Base-by-base conservation (phyloP, 2,797 vertebrate species). In the Gymnodraco acuticeps region DNA sequence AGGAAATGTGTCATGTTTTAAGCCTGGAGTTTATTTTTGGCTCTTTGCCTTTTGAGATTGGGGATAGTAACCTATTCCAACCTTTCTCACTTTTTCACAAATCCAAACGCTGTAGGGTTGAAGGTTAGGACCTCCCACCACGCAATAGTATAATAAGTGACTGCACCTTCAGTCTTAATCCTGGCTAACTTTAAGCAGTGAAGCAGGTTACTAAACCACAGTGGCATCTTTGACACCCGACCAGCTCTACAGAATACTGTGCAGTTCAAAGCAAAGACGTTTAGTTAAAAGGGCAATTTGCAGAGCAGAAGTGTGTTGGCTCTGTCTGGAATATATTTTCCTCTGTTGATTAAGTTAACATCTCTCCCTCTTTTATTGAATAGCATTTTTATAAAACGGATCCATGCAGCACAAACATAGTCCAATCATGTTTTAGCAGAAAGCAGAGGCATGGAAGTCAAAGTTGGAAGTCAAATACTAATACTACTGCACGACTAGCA, bases 401-500 rank as follows among this genome's bases (percentile, higher is more conserved):
- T 17, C 19, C 62, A 50, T 23, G 16, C 53, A 70, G 16, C 53
- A 70, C 2, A 4, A n/a, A 51, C 0, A 20, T 5, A 62, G 13
- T 64, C 12, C 10, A 12, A 51, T 73, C 27, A 48, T 3, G 10
- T 42, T 59, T 81, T 48, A 77, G 33, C 42, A 73, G 65, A 55
- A 56, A 72, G 64, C 70, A 75, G 31, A 75, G 61, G 46, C 64
- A 66, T 74, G 52, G 48, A 60, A 51, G 43, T 61, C 42, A 63
- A 10, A 42, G 27, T 27, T 27, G 27, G 27, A 27, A 27, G 27
- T 27, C 27, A 27, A 27, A 27, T 27, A 27, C 27, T 10, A 4
- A n/a, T 58, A 13, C n/a, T 59, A 5, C 14, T 7, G 55, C 38
- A 64, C 50, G 0, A 4, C 14, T 17, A 31, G 12, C 6, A 50